Evolutionary conservation across 1,140 invertebrate species (phyloP), one percentile per base, ranked within the genome.

Genomic region (Drosophila kanapiae): DNA sequence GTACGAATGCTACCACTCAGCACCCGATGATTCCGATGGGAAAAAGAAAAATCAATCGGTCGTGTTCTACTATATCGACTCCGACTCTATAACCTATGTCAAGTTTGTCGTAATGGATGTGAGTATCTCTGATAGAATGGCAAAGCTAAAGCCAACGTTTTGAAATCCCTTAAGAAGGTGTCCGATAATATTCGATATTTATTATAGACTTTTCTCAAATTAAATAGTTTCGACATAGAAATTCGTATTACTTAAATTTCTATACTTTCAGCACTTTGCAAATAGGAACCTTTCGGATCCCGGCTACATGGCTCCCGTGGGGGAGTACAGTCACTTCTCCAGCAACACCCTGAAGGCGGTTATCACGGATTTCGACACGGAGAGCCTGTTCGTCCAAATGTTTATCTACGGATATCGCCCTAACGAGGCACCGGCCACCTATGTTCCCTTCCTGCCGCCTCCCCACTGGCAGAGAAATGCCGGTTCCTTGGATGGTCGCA

Each of bases 41-140:
- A 35, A 13, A 1, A 57, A 49, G 13, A 51, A 38, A 11, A 90
- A 82, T 31, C 82, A 78, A 13, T 68, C 80, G 0, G 60, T 91
- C 3, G 38, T 33, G 6, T 92, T 92, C 51, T 91, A 92, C 54
- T 92, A 79, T 35, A 80, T 92, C 0, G 91, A 92, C 51, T 91
- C 62, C 27, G 42, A 62, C 35, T 85, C 58, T 29, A 91, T 92
- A 58, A 92, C 91, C 29, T 92, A 87, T 29, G 68, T 92, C 7
- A 77, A 90, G 45, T 92, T 92, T 58, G 67, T 77, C 0, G 47
- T 92, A 35, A 78, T 82, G n/a, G 72, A 91, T 69, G 91, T 92
- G 57, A 92, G 91, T 88, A 57, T 23, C 23, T 23, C 23, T 23
- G 23, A 23, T 23, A 23, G 23, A 23, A 23, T 1, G 23, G 23